A percentile compares a stretch with the other conserved stretches of the same genome.
Evolutionary conservation across 2,797 vertebrate species (phyloP).

Genomic region (Acrocephalus scirpaceus): DNA sequence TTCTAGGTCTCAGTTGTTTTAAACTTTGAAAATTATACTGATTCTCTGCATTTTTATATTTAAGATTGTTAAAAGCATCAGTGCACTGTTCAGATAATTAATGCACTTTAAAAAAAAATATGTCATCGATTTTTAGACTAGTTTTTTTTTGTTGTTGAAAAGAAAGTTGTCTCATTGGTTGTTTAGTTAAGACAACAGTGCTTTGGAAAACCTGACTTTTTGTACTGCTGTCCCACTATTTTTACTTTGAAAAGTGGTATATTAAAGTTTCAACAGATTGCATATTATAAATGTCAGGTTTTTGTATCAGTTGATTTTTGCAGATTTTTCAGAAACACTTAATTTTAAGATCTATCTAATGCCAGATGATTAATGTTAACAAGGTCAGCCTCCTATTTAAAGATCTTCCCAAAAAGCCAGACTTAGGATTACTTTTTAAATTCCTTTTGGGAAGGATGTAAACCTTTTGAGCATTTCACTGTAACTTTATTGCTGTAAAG

Average conservation of each 20-base stretch:
- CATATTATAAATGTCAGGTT: not conserved
- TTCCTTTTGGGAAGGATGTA: not conserved
- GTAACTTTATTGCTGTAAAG: not conserved
- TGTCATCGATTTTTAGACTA: not conserved
- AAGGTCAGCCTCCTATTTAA: not conserved
- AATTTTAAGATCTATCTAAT: not conserved
- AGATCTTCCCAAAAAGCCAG: not conserved
- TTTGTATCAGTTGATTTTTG: not conserved
- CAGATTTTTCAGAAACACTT: not conserved
- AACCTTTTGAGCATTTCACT: not conserved
- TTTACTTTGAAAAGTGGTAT: not conserved
- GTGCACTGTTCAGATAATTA: not conserved
- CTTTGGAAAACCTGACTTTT: not conserved
- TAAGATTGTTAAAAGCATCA: not conserved
- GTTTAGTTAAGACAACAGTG: not conserved
- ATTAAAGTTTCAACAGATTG: not conserved
- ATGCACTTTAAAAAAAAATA: slow-evolving; percentile 13
- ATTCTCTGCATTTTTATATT: not conserved
- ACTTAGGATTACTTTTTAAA: not conserved
- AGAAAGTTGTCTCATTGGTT: not conserved
- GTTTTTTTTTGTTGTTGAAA: not conserved
- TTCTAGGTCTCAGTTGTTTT: not conserved
- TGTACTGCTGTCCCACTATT: not conserved
- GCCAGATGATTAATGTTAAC: not conserved
- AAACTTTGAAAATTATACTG: not conserved